These are phyloP conservation scores for Mayetiola destructor DNA, from an alignment of 2,888 invertebrate genomes.

Conservation along the genomic window DNA sequence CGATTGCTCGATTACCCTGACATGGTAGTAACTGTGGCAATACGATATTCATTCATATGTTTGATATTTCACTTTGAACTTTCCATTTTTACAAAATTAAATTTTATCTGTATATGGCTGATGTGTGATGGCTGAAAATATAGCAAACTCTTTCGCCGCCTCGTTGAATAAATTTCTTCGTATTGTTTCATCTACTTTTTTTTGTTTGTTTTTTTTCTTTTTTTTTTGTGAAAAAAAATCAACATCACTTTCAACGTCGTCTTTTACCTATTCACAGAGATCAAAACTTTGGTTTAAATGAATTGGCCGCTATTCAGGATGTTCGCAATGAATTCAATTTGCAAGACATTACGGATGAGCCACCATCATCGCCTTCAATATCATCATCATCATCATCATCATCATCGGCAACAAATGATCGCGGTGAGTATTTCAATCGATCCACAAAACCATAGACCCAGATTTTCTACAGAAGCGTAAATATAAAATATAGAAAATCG, in stretches of 20 bases:
- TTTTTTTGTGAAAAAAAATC: not conserved
- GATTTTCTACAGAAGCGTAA: not conserved
- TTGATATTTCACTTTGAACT: too few relatives aligned
- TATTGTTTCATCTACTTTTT: not conserved
- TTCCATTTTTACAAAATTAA: too few relatives aligned
- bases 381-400: too few relatives aligned
- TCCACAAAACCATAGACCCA: not conserved
- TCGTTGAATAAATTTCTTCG: not conserved
- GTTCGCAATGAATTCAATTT: conserved; percentile 43
- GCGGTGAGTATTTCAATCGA: conserved; percentile 38
- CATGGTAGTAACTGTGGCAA: too few relatives aligned
- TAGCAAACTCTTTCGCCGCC: not conserved
- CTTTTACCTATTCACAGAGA: conserved; percentile 37
- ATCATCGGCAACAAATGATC: conserved; percentile 42
- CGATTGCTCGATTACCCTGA: too few relatives aligned
- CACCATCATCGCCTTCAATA: too few relatives aligned
- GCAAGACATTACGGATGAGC: conserved; percentile 46
- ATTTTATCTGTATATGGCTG: not conserved
- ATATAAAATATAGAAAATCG: too few relatives aligned
- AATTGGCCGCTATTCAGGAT: conserved; percentile 38
- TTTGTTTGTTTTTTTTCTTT: not conserved
- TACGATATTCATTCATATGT: too few relatives aligned
- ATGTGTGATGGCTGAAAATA: not conserved
- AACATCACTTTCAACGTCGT: too few relatives aligned
- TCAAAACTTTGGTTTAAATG: conserved; percentile 45